Base-by-base conservation (phyloP, 1,140 invertebrate genomes). In the Dinoponera quadriceps region DNA sequence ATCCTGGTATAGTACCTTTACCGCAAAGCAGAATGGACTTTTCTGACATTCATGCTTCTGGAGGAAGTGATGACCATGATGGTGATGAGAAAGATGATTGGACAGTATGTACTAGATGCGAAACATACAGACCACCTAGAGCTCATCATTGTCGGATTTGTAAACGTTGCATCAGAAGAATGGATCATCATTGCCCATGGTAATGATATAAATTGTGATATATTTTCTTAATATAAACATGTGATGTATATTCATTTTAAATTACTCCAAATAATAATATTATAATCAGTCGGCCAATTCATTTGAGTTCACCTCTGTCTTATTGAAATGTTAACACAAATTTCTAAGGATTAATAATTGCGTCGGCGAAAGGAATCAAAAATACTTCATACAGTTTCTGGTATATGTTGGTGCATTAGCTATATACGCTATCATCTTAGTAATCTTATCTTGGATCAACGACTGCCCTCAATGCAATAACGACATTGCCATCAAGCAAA, bases 101-200 rank as follows among this genome's bases (percentile, higher is more conserved):
- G 97, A 98, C 97, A 44, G 96, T 98, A 11, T 99, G 98, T 92
- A 96, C 96, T 18, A 95, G 97, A 49, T 99, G 98, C 91, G 97
- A 98, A 94, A 97, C 96, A 11, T 98, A 97, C 91, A 94, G 98
- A 71, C 98, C 98, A 48, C 97, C 97, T 18, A 93, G 97, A 87
- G 97, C 98, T 49, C 98, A 98, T 94, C 98, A 99, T 92, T 99
- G 98, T 93, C 95, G 98, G 83, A 97, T 98, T 90, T 99, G 98
- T 92, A 96, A 97, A 90, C 95, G 97, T 77, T 99, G 98, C 92
- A 97, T 98, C 82, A 94, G 96, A 60, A 95, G 96, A 90, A 98
- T 98, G 98, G 98, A 99, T 94, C 98, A 98, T 94, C 98, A 98
- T 94, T 98, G 97, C 94, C 97, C 97, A 75, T 97, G 97, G 97